Evolutionary conservation across 2,113 vertebrate species (phyloP).

Genomic region (Anguilla japonica): DNA sequence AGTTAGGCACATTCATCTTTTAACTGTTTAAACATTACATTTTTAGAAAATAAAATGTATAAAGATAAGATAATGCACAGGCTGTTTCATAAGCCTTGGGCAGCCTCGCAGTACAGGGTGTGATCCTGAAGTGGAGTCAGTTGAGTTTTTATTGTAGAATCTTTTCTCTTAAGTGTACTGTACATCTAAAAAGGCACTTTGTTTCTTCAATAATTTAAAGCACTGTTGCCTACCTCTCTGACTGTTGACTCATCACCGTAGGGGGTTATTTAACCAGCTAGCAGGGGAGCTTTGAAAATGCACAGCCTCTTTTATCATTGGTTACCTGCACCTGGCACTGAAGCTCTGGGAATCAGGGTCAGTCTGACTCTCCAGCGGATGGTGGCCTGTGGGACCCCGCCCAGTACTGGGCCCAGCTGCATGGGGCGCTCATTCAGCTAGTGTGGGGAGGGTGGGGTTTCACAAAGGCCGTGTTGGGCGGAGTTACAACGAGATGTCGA

Average conservation of each 20-base stretch:
- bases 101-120: not conserved
- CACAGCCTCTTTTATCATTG: conserved; percentile 7
- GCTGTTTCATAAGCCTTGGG: too few species aligned
- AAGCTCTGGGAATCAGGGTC: not conserved
- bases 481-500: too few species aligned
- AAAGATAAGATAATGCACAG: too few species aligned
- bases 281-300: not conserved
- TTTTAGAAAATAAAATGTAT: too few species aligned
- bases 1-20: not conserved
- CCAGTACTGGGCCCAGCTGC: not conserved
- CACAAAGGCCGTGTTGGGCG: too few species aligned
- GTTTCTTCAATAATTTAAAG: conserved; percentile 14
- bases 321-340: not conserved
- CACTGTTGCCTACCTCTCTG: not conserved
- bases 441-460: not conserved
- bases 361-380: not conserved
- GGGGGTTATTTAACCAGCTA: conserved; percentile 8
- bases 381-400: not conserved
- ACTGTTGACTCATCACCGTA: not conserved
- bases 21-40: not conserved
- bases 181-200: not conserved
- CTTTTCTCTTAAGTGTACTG: not conserved
- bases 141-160: not conserved
- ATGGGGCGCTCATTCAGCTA: too few species aligned
- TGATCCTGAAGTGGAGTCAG: not conserved